Conservation (phyloP, 53 echinoderm and acorn worm genomes). For the Apostichopus leukothele region DNA sequence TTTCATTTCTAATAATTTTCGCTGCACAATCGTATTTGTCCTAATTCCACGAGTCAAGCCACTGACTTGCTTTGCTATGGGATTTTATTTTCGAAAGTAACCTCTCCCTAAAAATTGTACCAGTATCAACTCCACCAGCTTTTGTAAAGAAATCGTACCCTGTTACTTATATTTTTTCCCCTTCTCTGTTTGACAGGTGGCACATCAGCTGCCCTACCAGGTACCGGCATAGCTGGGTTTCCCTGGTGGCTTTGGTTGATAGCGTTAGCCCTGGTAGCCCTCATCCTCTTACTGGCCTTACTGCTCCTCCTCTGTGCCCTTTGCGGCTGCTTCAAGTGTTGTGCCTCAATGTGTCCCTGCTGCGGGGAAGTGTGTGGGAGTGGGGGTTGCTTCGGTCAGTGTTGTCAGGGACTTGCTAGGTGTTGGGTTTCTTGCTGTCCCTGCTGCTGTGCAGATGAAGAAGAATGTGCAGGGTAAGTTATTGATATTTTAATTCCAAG, state of each 20-base stretch:
- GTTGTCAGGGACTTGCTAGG: constrained; percentile 65
- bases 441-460: constrained; percentile 90
- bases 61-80: too few relatives aligned
- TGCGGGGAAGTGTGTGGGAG: constrained; percentile 62
- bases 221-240: constrained; percentile 52
- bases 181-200: constrained; percentile 19
- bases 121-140: background rate
- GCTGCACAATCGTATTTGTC: too few relatives aligned
- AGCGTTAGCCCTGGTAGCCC: constrained; percentile 68
- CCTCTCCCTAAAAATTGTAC: too few relatives aligned
- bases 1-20: too few relatives aligned
- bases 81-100: too few relatives aligned
- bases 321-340: constrained; percentile 91
- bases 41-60: too few relatives aligned
- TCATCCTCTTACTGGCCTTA: constrained; percentile 79
- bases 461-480: constrained; percentile 73
- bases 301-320: constrained; percentile 85
- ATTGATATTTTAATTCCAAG: background rate
- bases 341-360: constrained; percentile 72
- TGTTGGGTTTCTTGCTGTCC: constrained; percentile 77
- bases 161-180: background rate
- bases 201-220: background rate
- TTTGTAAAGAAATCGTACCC: background rate
- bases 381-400: constrained; percentile 58
- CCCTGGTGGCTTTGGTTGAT: constrained; percentile 96